Conservation (phyloP, 2,888 invertebrate genomes). For the Acrocera orbiculus region DNA sequence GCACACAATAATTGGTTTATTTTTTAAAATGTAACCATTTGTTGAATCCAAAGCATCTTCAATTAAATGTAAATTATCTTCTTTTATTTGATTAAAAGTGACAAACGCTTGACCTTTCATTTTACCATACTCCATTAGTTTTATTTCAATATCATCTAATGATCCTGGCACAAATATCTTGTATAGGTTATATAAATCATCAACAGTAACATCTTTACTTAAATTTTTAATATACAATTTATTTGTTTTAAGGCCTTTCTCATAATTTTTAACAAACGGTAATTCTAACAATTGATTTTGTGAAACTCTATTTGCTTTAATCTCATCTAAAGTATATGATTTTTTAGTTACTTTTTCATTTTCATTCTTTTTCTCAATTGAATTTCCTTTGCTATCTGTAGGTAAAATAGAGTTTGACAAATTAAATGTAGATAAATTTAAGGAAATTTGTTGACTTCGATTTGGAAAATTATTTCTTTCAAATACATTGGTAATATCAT, state of each 20-base stretch:
- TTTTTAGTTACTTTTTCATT: background rate
- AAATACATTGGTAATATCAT: constrained; percentile 3
- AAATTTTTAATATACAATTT: constrained; percentile 88
- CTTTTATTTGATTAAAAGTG: constrained; percentile 31
- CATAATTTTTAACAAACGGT: constrained; percentile 73
- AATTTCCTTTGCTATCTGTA: no score
- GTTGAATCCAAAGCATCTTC: constrained; percentile 63
- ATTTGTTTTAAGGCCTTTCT: constrained; percentile 59
- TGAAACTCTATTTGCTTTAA: constrained; percentile 50
- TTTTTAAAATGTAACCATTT: constrained; percentile 71
- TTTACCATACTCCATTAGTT: constrained; percentile 82
- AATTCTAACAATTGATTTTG: constrained; percentile 51
- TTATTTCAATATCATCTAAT: constrained; percentile 40
- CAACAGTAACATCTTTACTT: constrained; percentile 56
- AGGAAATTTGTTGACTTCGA: constrained; percentile 16
- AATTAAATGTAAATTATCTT: constrained; percentile 25
- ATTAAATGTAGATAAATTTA: constrained; percentile 14
- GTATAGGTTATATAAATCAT: constrained; percentile 60
- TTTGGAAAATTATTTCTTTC: constrained; percentile 8
- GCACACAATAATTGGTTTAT: constrained; percentile 81
- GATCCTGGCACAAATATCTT: constrained; percentile 40
- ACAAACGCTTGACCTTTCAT: constrained; percentile 96
- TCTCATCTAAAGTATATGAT: constrained; percentile 37
- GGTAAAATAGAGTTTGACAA: no score
- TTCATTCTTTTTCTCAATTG: background rate